Evolutionary conservation across 2,888 invertebrate genomes (phyloP), one percentile per base, ranked within the genome.

Genomic region (Oxycera nigricornis): DNA sequence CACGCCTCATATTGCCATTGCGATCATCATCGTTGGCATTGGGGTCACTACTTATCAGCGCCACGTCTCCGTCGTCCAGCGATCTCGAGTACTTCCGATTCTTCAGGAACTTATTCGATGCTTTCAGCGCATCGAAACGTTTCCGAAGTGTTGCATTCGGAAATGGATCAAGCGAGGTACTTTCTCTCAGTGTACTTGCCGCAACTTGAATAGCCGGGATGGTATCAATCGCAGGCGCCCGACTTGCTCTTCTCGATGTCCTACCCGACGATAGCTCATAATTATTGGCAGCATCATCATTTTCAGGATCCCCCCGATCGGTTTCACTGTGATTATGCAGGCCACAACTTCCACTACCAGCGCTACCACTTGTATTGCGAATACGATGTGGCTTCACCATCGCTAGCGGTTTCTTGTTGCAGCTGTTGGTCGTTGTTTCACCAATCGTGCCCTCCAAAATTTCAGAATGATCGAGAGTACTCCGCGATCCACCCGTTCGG

Each of bases 151-250:
- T 83, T 79, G 80, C 76, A 6, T 46, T 46, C 4, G 90, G 91
- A 80, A 92, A 86, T 1, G 89, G 89, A 81, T 92, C 91, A 76
- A 92, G 83, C 0, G 91, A 91, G 77, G 89, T 88, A 0, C 90
- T 89, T 80, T 90, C 90, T 24, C 90, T 86, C 76, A 90, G 78
- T 74, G 81, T 77, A 73, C 41, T 70, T 72, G 82, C 61, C 14
- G 24, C 22, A 6, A 41, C 17, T 1, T 14, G 11, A 4, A 7
- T 24, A 4, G 41, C 17, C 0, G 50, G 9, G 3, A 24, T 9
- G 2, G 30, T 2, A 6, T 30, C 14, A 57, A 74, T 65, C 41
- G 35, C 72, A 2, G 74, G 35, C 67, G 78, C 76, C 59, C 77
- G 78, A 52, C 79, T 79, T 76, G 81, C 80, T 75, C 82, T 80